These are phyloP conservation scores for Chloromyia formosa DNA, from an alignment of 2,888 invertebrate species.

Conservation along the genomic window DNA sequence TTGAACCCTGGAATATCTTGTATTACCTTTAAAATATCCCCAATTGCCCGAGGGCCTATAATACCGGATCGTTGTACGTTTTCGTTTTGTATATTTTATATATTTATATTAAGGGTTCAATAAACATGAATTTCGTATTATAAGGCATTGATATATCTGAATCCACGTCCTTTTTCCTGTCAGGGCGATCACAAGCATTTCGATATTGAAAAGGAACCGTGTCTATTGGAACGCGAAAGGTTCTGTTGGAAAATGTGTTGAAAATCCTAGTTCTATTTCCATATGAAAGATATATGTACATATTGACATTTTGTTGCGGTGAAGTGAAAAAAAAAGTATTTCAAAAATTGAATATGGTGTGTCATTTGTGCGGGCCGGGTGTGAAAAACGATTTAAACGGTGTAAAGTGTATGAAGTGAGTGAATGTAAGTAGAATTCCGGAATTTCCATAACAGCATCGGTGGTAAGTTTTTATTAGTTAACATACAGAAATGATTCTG, in stretches of 20 bases:
- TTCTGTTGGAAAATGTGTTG: conserved; percentile 22
- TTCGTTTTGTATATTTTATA: too few species aligned
- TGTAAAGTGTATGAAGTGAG: neutral
- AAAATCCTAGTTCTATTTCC: neutral
- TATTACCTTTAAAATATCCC: too few species aligned
- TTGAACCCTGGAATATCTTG: too few species aligned
- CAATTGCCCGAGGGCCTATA: too few species aligned
- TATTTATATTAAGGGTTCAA: too few species aligned
- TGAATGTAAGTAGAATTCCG: neutral
- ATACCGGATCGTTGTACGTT: too few species aligned
- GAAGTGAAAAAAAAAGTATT: neutral
- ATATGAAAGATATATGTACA: neutral
- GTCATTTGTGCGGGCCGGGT: neutral
- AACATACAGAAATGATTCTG: too few species aligned
- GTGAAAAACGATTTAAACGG: neutral
- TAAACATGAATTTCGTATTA: too few species aligned
- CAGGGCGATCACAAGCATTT: neutral
- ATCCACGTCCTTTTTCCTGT: too few species aligned
- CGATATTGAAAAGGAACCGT: neutral
- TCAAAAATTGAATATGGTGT: neutral
- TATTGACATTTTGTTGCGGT: neutral
- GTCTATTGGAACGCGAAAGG: conserved; percentile 12
- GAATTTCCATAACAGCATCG: too few species aligned
- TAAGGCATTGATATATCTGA: too few species aligned
- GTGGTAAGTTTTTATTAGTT: too few species aligned